Conservation (phyloP, 1,140 invertebrate genomes). For the Carcinoscorpius rotundicauda region DNA sequence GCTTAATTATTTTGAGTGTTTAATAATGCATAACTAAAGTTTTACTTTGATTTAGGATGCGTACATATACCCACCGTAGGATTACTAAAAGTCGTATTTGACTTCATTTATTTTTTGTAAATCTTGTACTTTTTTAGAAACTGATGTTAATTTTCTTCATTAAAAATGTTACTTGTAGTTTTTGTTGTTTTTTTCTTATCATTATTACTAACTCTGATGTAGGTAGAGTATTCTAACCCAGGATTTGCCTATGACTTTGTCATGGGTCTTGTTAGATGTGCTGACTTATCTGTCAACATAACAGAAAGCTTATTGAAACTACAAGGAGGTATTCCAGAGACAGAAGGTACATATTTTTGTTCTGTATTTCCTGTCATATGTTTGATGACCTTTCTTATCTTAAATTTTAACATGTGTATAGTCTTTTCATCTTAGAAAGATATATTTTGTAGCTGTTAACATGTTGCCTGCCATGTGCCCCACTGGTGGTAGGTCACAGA, state of each 20-base stretch:
- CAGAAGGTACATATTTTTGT: conserved; percentile 51
- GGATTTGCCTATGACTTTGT: conserved; percentile 87
- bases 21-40: no score
- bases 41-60: no score
- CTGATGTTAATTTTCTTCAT: neutral
- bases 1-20: no score
- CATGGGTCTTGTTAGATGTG: conserved; percentile 67
- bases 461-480: no score
- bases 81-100: neutral
- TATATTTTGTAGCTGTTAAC: no score
- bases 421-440: no score
- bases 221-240: conserved; percentile 77
- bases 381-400: no score
- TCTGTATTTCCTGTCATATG: no score
- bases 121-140: neutral
- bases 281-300: conserved; percentile 84
- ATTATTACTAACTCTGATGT: conserved; percentile 29
- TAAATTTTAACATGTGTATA: no score
- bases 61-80: no score
- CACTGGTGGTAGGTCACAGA: no score
- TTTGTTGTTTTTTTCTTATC: neutral
- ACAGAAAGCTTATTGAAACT: conserved; percentile 85
- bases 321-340: conserved; percentile 65
- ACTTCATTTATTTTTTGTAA: neutral
- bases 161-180: conserved; percentile 4